Evolutionary conservation across 2,797 vertebrate genomes (phyloP).

Genomic region (Meriones psammophilus): DNA sequence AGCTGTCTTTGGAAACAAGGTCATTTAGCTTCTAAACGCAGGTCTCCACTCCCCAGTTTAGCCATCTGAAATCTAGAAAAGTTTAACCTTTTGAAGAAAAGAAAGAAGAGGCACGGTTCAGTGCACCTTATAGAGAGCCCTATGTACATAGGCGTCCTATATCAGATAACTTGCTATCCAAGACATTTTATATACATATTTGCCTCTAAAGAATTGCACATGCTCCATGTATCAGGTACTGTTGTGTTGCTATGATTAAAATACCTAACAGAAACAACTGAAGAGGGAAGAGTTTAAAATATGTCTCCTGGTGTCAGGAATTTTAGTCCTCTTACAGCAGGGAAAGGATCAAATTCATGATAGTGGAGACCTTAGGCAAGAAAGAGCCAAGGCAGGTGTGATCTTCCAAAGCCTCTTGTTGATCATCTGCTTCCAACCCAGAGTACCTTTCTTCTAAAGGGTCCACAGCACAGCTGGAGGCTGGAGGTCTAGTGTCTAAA

Average conservation of each 20-base stretch:
- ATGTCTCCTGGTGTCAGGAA: neutral
- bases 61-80: neutral
- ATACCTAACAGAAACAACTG: neutral
- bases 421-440: neutral
- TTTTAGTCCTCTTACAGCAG: neutral
- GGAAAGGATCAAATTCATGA: accelerated
- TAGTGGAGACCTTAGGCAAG: neutral
- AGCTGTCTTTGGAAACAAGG: neutral
- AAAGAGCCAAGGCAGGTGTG: neutral
- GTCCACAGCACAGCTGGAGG: too few relatives aligned
- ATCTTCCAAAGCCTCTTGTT: neutral
- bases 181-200: neutral
- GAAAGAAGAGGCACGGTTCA: neutral
- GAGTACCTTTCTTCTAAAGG: neutral
- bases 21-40: constrained; percentile 26
- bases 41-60: neutral
- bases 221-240: neutral
- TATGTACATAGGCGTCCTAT: neutral
- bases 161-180: neutral
- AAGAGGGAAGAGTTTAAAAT: neutral
- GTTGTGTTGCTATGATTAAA: neutral
- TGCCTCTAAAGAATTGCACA: neutral
- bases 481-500: neutral
- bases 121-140: neutral
- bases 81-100: neutral